phyloP scores from a whole-genome alignment of 2,888 invertebrate genomes.

The Dendrolimus houi region DNA sequence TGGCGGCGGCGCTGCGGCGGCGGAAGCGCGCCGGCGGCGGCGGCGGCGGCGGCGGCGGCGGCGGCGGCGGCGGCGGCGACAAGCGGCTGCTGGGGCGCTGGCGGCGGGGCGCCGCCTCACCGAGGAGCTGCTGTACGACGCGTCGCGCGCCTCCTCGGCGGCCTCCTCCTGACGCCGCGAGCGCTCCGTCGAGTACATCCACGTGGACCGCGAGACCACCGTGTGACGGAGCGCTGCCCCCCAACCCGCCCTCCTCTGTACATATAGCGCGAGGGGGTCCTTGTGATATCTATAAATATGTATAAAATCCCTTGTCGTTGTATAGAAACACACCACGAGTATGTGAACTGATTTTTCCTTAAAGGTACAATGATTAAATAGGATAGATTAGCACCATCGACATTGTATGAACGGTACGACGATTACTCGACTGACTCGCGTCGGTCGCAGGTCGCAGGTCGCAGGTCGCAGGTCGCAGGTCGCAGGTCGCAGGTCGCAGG shows the following conservation, averaged over 20 bases:
- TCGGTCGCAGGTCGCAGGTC: too few species aligned
- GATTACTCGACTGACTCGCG: too few species aligned
- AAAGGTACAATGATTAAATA: background rate
- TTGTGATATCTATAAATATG: conserved; percentile 6
- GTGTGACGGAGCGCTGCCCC: conserved; percentile 79
- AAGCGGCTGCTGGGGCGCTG: conserved; percentile 78
- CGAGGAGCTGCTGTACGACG: conserved; percentile 82
- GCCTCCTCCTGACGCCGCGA: conserved; percentile 91
- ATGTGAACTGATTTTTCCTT: background rate
- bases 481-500: too few species aligned
- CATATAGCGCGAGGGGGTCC: conserved; percentile 5
- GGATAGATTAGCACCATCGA: background rate
- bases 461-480: too few species aligned
- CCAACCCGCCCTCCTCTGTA: conserved; percentile 8
- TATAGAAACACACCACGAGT: background rate
- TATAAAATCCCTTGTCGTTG: background rate
- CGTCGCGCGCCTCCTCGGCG: conserved; percentile 71
- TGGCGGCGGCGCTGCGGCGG: conserved; percentile 75
- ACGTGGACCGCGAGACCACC: conserved; percentile 94
- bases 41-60: conserved; percentile 76
- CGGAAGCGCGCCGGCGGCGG: conserved; percentile 68
- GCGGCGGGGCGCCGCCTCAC: conserved; percentile 79
- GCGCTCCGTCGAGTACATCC: conserved; percentile 94
- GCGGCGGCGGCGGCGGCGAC: conserved; percentile 75
- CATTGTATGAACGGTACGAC: too few species aligned